These are phyloP conservation scores for Atherinosoma microstoma DNA, from an alignment of 2,797 vertebrate species.

Conservation along the genomic window DNA sequence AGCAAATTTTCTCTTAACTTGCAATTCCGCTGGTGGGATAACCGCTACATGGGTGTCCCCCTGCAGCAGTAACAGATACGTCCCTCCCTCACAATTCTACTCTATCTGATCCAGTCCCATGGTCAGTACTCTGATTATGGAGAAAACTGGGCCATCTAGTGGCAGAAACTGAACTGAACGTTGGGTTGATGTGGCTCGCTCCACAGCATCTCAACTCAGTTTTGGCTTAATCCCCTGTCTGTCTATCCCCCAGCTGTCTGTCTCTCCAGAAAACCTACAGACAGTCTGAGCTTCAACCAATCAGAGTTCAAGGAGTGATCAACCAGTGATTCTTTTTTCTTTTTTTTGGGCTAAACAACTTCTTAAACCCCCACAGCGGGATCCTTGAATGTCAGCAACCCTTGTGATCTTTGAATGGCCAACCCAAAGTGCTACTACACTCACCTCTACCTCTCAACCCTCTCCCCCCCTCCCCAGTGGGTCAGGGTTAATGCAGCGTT, in stretches of 20 bases:
- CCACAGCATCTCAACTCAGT: slow-evolving; percentile 70
- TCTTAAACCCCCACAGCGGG: slow-evolving; percentile 27
- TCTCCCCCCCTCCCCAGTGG: slow-evolving; percentile 74
- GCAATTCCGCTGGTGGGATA: slow-evolving; percentile 55
- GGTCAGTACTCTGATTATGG: slow-evolving; percentile 67
- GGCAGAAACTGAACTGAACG: slow-evolving; percentile 72
- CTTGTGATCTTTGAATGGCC: slow-evolving; percentile 68
- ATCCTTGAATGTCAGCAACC: slow-evolving; percentile 40
- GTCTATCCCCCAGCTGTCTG: slow-evolving; percentile 76
- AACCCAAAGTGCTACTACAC: slow-evolving; percentile 73
- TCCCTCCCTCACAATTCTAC: slow-evolving; percentile 68
- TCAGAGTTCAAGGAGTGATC: slow-evolving; percentile 17
- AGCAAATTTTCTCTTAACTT: slow-evolving; percentile 55
- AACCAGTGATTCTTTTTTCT: slow-evolving; percentile 47
- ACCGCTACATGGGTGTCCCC: slow-evolving; percentile 70
- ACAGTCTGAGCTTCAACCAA: slow-evolving; percentile 61
- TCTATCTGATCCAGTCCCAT: slow-evolving; percentile 61
- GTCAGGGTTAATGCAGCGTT: slow-evolving; percentile 77
- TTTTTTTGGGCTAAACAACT: slow-evolving; percentile 7
- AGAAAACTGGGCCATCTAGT: slow-evolving; percentile 79
- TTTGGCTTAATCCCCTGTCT: slow-evolving; percentile 74
- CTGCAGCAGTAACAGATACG: slow-evolving; percentile 60
- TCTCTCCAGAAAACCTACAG: slow-evolving; percentile 65
- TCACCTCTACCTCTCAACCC: slow-evolving; percentile 83
- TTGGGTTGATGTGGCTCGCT: slow-evolving; percentile 59